phyloP scores from a whole-genome alignment of 2,113 vertebrate genomes.

The Stomatorhinus ivindoensis region DNA sequence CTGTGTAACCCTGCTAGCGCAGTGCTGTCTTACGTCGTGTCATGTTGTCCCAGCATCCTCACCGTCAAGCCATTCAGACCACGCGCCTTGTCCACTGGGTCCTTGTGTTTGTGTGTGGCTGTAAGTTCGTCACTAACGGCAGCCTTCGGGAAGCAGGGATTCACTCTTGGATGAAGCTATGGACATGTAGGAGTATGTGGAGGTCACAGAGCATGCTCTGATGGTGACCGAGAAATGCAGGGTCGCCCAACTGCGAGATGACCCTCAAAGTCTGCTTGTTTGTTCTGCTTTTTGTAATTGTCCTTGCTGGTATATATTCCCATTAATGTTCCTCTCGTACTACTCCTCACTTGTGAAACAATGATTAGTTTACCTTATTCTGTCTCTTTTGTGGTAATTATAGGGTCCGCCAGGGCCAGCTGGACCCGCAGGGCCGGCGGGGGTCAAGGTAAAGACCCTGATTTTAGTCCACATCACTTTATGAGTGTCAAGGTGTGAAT shows the following conservation, averaged over 20 bases:
- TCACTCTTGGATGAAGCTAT: not conserved
- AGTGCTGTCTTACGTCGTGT: slow-evolving; percentile 18
- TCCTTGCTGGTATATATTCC: not conserved
- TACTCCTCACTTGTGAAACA: not conserved
- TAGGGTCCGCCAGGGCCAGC: slow-evolving; percentile 82
- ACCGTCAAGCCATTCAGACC: not conserved
- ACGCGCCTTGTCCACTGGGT: not conserved
- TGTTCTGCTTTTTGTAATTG: not conserved
- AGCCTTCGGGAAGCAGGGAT: not conserved
- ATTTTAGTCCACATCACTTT: not conserved
- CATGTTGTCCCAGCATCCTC: not conserved
- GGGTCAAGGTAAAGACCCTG: slow-evolving; percentile 73
- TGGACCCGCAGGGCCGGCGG: slow-evolving; percentile 74
- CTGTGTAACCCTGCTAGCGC: slow-evolving; percentile 8
- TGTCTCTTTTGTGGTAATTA: slow-evolving; percentile 53
- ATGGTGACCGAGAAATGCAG: not conserved
- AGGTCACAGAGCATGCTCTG: not conserved
- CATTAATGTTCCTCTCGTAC: not conserved
- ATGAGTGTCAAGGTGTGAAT: not conserved
- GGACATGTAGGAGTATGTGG: not conserved
- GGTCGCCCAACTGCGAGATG: not conserved
- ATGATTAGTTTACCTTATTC: slow-evolving; percentile 1
- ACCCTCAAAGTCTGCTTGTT: not conserved
- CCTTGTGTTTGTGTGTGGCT: not conserved
- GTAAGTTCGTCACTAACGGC: not conserved